Conservation (phyloP, 2,888 invertebrate genomes). For the Dione vanillae region DNA sequence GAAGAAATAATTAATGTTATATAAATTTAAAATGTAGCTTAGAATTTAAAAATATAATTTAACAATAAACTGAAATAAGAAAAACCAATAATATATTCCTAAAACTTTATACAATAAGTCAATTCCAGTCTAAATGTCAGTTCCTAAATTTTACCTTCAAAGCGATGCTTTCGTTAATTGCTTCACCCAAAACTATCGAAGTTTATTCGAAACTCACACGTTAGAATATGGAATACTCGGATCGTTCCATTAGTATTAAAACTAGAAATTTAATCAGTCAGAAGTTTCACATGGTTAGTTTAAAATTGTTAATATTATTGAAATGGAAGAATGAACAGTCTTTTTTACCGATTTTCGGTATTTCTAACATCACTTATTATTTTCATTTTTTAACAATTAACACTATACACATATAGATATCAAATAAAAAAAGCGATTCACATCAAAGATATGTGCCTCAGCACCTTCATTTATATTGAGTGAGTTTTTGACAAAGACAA, state of each 20-base stretch:
- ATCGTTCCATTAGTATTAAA: constrained; percentile 34
- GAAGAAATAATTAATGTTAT: too few relatives aligned
- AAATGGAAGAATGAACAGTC: neutral
- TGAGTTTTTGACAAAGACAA: too few relatives aligned
- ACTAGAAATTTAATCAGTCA: constrained; percentile 40
- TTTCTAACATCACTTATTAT: too few relatives aligned
- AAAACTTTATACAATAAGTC: neutral
- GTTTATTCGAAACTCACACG: constrained; percentile 39
- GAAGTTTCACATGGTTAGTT: constrained; percentile 22
- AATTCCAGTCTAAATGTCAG: neutral
- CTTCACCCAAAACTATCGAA: constrained; percentile 36
- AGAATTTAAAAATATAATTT: too few relatives aligned
- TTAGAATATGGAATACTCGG: constrained; percentile 37
- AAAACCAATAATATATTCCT: neutral
- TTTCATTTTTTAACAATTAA: too few relatives aligned
- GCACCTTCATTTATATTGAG: too few relatives aligned
- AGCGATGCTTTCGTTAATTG: constrained; percentile 29
- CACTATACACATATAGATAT: too few relatives aligned
- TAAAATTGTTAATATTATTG: constrained; percentile 24
- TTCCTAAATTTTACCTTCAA: constrained; percentile 11
- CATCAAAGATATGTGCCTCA: too few relatives aligned
- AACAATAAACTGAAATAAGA: too few relatives aligned
- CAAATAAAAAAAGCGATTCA: too few relatives aligned
- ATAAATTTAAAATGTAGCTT: too few relatives aligned
- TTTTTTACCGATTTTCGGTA: neutral